These are phyloP conservation scores for Silurus lanzhouensis DNA, from an alignment of 2,797 vertebrate genomes.

Conservation along the genomic window DNA sequence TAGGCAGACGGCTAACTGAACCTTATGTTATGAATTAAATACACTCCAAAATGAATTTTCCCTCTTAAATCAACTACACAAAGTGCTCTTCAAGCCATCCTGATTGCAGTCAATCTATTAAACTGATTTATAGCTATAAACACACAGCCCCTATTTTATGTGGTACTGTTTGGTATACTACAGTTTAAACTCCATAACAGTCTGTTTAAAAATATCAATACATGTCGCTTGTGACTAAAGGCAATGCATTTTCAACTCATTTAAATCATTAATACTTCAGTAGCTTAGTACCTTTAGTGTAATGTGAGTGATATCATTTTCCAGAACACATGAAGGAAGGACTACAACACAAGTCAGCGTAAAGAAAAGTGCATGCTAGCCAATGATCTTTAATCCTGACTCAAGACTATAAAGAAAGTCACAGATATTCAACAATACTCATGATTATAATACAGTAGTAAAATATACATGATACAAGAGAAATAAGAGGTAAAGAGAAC, in stretches of 20 bases:
- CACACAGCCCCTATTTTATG: background rate
- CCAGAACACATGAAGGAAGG: conserved; percentile 46
- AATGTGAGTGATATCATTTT: background rate
- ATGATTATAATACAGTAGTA: conserved; percentile 78
- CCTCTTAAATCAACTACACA: background rate
- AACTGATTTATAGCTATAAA: background rate
- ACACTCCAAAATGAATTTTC: background rate
- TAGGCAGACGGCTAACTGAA: background rate
- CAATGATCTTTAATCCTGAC: conserved; percentile 71
- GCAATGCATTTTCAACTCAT: background rate
- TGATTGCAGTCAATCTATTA: background rate
- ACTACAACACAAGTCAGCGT: conserved; percentile 64
- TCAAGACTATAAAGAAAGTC: conserved; percentile 69
- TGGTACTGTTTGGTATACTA: background rate
- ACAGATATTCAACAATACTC: conserved; percentile 75
- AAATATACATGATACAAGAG: conserved; percentile 76
- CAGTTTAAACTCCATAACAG: background rate
- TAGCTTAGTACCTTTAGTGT: too few relatives aligned
- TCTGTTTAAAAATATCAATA: background rate
- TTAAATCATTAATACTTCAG: background rate
- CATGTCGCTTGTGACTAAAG: background rate
- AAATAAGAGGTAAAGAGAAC: conserved; percentile 73
- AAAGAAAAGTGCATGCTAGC: conserved; percentile 78
- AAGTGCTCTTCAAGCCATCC: background rate
- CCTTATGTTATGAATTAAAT: background rate